phyloP scores from a whole-genome alignment of 92 coral and sea anemone genomes.

The Micromussa lordhowensis region DNA sequence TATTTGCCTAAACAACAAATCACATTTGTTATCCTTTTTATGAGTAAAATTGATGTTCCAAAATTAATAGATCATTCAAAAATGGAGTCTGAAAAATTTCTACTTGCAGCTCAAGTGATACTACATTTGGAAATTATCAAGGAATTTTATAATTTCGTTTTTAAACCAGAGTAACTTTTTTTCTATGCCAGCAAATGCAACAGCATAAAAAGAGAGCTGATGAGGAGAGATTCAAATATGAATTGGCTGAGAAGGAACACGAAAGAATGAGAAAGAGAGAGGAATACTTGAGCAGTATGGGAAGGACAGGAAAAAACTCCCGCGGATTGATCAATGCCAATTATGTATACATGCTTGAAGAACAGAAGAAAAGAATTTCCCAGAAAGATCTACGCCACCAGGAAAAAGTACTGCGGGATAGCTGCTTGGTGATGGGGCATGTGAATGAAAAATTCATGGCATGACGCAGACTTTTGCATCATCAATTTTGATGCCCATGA shows the following conservation, averaged over 20 bases:
- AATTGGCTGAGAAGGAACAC: conserved; percentile 72
- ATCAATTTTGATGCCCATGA: not conserved
- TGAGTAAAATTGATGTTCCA: too few species aligned
- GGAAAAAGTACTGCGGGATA: conserved; percentile 82
- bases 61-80: too few species aligned
- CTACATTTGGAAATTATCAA: not conserved
- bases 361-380: conserved; percentile 76
- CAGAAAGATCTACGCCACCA: conserved; percentile 93
- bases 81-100: too few species aligned
- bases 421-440: conserved; percentile 90
- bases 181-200: conserved; percentile 29
- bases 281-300: conserved; percentile 87
- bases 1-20: too few species aligned
- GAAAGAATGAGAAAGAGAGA: conserved; percentile 72
- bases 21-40: too few species aligned
- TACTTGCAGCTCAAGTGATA: too few species aligned
- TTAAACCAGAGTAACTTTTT: not conserved
- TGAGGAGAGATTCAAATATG: conserved; percentile 42
- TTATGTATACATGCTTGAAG: conserved; percentile 89
- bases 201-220: conserved; percentile 67
- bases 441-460: conserved; percentile 91
- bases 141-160: not conserved
- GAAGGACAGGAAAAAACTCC: conserved; percentile 72
- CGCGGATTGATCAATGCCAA: conserved; percentile 77
- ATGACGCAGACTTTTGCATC: conserved; percentile 22